Percentiles rank a stretch among this genome's conserved stretches.
Evolutionary conservation across 2,888 invertebrate genomes (phyloP).

Genomic region (Agrochola litura): DNA sequence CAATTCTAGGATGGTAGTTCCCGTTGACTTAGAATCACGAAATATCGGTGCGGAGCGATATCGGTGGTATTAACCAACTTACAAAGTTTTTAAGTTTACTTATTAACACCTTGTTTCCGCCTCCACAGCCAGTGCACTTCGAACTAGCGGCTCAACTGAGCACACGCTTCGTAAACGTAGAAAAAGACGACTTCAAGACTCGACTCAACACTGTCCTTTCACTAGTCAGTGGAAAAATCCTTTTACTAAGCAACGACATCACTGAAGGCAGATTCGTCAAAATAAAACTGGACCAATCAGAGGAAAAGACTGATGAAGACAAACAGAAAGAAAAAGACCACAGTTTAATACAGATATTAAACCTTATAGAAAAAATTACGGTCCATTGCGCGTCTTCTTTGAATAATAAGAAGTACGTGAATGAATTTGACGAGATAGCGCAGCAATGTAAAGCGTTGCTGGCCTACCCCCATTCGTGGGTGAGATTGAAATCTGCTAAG

Average conservation of each 20-base stretch:
- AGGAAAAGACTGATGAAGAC: constrained; percentile 88
- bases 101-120: not conserved
- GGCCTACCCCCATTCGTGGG: constrained; percentile 96
- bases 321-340: constrained; percentile 93
- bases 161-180: constrained; percentile 95
- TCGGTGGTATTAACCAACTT: not conserved
- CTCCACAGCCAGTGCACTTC: constrained; percentile 91
- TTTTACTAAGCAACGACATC: constrained; percentile 86
- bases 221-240: constrained; percentile 88
- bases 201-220: constrained; percentile 92
- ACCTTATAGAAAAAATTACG: constrained; percentile 93
- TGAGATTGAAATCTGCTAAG: constrained; percentile 94
- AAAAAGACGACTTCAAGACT: constrained; percentile 92
- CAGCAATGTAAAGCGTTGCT: constrained; percentile 93
- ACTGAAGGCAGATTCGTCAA: constrained; percentile 91
- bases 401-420: constrained; percentile 84
- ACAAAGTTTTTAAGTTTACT: not conserved
- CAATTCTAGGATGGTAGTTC: no score
- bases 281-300: constrained; percentile 83
- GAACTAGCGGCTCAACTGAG: constrained; percentile 95
- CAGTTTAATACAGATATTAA: constrained; percentile 93
- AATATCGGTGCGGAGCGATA: no score
- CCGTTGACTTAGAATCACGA: no score
- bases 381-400: constrained; percentile 91
- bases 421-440: constrained; percentile 90